Evolutionary conservation across 2,113 vertebrate genomes (phyloP), one percentile per base, ranked within the genome.

Genomic region (Nanger granti): DNA sequence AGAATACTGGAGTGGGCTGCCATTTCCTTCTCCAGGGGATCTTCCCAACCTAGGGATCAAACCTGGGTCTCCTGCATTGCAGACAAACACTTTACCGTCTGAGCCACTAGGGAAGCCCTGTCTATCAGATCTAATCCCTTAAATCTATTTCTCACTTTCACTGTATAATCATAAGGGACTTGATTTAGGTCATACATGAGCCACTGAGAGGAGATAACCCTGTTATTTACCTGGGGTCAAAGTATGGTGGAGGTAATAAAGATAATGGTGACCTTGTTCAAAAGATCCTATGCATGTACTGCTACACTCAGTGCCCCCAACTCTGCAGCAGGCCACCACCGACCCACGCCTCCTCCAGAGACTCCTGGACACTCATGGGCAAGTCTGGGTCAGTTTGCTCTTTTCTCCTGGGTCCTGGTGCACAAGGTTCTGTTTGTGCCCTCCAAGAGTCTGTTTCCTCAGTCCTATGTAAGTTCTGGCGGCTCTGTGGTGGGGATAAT

Each of bases 291-390:
- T 20, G 4, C 66, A 22, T 37, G 66, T 10, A 20, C 34, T 66
- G 34, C 64, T 37, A 73, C 18, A 22, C 66, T 73, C 66, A 73
- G 66, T 37, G n/a, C n/a, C 66, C 66, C n/a, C 66, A 73, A 10
- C 66, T 8, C 66, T 73, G 8, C n/a, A 73, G 66, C 66, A 73
- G 66, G n/a, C 66, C 66, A 37, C 2, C 18, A 20, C 66, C 4
- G 0, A 69, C 8, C 34, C 34, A 69, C 0, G 8, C n/a, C 66
- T 37, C 18, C 18, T 1, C n/a, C 9, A 20, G 66, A 73, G 66
- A 73, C 18, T 37, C 66, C n/a, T 73, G 66, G n/a, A 73, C n/a
- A 37, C 18, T 73, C 66, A 22, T 2, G 4, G 4, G 66, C 34
- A 22, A 37, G 34, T 22, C 34, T 69, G 66, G 66, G 66, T 22